Base-by-base conservation (phyloP, 2,888 invertebrate genomes). In the Andrena chrysosceles region DNA sequence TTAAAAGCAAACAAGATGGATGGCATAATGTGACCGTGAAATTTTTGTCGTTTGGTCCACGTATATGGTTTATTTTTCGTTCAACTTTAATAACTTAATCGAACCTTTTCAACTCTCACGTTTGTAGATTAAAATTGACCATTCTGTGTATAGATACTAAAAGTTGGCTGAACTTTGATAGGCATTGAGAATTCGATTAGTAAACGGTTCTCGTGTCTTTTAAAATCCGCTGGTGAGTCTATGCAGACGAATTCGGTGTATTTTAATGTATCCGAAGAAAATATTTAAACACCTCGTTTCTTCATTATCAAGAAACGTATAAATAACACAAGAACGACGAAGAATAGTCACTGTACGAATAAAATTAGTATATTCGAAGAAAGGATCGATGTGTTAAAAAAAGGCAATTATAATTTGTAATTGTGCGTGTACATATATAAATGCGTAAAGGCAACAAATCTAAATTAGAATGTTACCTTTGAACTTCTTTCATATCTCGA, bases 381-480 rank as follows among this genome's bases (percentile, higher is more conserved):
- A 8, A 23, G 10, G 56, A 56, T 56, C 56, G 23, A 56, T 26
- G 23, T 26, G 56, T 56, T 23, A 13, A 23, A 56, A 56, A 56
- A 10, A 26, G 8, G 23, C 56, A 56, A 23, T 10, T 56, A 56
- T 26, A 56, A 26, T 56, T 56, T 56, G 23, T 56, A 56, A 56
- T 26, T 56, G 56, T 31, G 20, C 16, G 20, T 29, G 23, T n/a
- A 16, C 1, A 33, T 26, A 71, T 16, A 63, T 13, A 48, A 35
- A 26, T 26, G 5, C 6, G 1, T 63, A 52, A 33, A 63, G 16
- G 7, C 54, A 63, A 52, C 16, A 33, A 3, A n/a, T 23, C 42
- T 52, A 26, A n/a, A 8, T n/a, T 52, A 60, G 48, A 71, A 72
- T 4, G 33, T 62, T 31, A 56, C 26, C 56, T 56, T 26, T 10